A percentile compares a stretch with the other conserved stretches of the same genome.
Evolutionary conservation across 2,888 invertebrate genomes (phyloP).

Genomic region (Tubiluchus corallicola): DNA sequence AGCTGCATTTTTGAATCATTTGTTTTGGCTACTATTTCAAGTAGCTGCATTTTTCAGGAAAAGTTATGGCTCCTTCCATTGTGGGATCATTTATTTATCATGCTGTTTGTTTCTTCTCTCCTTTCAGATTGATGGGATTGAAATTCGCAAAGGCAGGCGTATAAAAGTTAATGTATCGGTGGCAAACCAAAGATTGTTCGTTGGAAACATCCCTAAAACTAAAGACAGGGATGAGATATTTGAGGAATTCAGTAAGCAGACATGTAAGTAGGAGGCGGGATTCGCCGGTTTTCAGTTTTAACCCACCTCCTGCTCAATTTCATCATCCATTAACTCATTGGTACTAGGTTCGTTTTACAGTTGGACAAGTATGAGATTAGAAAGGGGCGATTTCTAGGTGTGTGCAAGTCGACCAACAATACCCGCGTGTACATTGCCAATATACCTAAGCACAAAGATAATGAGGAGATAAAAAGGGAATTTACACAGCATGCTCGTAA

Average conservation of each 20-base stretch:
- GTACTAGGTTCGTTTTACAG: too few species aligned
- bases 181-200: conserved; percentile 99
- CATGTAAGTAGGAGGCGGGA: conserved; percentile 98
- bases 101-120: too few species aligned
- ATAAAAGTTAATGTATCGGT: conserved; percentile 98
- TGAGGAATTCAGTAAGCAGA: conserved; percentile 97
- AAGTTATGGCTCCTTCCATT: too few species aligned
- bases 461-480: conserved; percentile 28
- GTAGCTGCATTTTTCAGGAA: too few species aligned
- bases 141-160: conserved; percentile 98
- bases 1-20: too few species aligned
- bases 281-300: too few species aligned
- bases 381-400: conserved; percentile 26
- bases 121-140: conserved; percentile 99
- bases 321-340: too few species aligned
- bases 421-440: conserved; percentile 29
- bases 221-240: conserved; percentile 97
- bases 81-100: too few species aligned
- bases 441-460: conserved; percentile 29
- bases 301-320: too few species aligned
- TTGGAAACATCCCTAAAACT: conserved; percentile 99
- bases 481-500: too few species aligned
- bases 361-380: conserved; percentile 28
- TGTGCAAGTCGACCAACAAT: conserved; percentile 28
- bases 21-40: too few species aligned